Conservation (phyloP, 2,797 vertebrate species). For the Telmatherina bonti region DNA sequence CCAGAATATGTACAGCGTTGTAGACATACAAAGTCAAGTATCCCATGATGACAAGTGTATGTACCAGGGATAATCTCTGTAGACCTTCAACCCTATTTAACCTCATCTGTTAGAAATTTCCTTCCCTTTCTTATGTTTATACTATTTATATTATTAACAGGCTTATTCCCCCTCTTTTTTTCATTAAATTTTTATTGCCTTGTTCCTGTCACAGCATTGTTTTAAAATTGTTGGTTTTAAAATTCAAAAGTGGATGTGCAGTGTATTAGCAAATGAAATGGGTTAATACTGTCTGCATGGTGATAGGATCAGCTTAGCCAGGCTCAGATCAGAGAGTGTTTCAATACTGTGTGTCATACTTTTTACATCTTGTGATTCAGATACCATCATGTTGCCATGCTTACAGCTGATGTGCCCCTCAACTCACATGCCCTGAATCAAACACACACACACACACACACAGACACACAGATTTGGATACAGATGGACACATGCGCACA, state of each 20-base stretch:
- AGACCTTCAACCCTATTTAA: neutral
- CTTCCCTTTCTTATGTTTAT: neutral
- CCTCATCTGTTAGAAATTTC: neutral
- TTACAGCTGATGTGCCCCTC: conserved; percentile 29
- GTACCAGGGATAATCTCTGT: neutral
- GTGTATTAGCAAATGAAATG: neutral
- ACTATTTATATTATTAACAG: neutral
- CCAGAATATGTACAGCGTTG: neutral
- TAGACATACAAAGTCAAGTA: neutral
- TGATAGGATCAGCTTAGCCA: neutral
- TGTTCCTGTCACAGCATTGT: neutral
- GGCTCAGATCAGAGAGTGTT: neutral
- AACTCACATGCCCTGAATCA: conserved; percentile 5
- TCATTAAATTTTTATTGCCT: neutral
- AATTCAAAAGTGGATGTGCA: neutral
- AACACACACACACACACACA: conserved; percentile 18
- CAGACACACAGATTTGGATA: conserved; percentile 10
- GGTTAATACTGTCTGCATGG: neutral
- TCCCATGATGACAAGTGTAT: neutral
- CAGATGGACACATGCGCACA: conserved; percentile 24
- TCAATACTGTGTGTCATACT: conserved; percentile 28
- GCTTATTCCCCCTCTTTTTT: neutral
- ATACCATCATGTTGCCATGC: conserved; percentile 35
- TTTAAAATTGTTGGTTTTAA: neutral
- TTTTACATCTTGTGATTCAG: conserved; percentile 44